Evolutionary conservation across 2,797 vertebrate genomes (phyloP), one percentile per base, ranked within the genome.

Genomic region (Chloroceryle inda): DNA sequence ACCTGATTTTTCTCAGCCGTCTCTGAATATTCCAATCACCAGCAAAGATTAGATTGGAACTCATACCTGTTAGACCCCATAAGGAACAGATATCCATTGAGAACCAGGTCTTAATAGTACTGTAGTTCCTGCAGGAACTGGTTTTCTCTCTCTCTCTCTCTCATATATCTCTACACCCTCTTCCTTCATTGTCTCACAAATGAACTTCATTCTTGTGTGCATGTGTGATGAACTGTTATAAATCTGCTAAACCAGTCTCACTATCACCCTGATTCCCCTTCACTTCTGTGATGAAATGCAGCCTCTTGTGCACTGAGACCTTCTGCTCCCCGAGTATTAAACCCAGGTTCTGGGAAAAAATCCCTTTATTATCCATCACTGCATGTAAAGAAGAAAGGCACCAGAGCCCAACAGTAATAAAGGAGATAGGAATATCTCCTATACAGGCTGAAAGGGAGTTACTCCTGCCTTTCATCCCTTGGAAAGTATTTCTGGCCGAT

Each of bases 21-120:
- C 33, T 58, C 67, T 71, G 86, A 93, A 94, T 95, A 96, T 88
- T 92, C 74, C 55, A 89, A 17, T 91, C 92, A 62, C 92, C 37
- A 90, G 74, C 52, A 62, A 82, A 87, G 80, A 86, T 79, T 89
- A 84, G n/a, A 84, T 77, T 58, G 31, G 27, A 87, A 27, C 18
- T 85, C 9, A 56, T 52, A 77, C 24, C 82, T 85, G 87, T 86
- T 87, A 87, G 62, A 82, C 27, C n/a, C 80, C 84, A 79, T 55
- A 87, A 89, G 50, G 55, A 31, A 75, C 40, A 91, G 42, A 23
- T 23, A 79, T 55, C 87, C 64, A 42, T 44, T 29, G 67, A 47
- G 59, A 92, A 44, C 22, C 24, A 44, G 13, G 11, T 45, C 68
- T 92, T 69, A 89, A 71, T 13, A 91, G 42, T 8, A 55, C 5